phyloP scores from a whole-genome alignment of 2,113 vertebrate genomes.

The Thunnus thynnus region DNA sequence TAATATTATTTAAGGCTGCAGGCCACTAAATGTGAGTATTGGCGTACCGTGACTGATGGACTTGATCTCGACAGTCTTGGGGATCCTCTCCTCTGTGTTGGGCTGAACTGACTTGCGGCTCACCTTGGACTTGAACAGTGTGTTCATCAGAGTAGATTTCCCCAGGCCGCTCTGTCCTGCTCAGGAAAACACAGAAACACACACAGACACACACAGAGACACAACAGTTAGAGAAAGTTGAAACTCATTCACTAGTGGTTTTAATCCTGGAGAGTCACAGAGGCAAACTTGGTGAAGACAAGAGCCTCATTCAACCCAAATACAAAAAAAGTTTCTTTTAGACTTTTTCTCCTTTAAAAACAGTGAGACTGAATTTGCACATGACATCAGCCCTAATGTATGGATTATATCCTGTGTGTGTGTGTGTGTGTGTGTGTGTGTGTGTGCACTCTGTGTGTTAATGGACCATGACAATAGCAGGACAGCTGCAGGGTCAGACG shows the following conservation, averaged over 20 bases:
- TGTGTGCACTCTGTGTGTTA: background rate
- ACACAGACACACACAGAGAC: background rate
- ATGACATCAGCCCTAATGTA: constrained; percentile 19
- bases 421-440: background rate
- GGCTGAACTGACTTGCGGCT: constrained; percentile 94
- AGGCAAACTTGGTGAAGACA: constrained; percentile 1
- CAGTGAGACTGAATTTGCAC: background rate
- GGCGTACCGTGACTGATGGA: constrained; percentile 93
- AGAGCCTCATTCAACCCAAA: background rate
- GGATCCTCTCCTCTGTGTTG: constrained; percentile 91
- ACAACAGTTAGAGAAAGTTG: constrained; percentile 9
- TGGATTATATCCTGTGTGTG: background rate
- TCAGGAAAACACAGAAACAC: constrained; percentile 17
- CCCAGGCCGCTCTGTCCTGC: constrained; percentile 97
- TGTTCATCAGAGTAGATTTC: constrained; percentile 99
- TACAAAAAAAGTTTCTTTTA: background rate
- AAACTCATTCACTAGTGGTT: background rate
- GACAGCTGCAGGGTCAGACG: constrained; percentile 61
- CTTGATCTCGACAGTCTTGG: constrained; percentile 98
- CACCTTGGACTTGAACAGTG: constrained; percentile 98
- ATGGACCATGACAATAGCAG: constrained; percentile 20
- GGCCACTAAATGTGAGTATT: constrained; percentile 4
- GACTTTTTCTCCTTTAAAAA: background rate
- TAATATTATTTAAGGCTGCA: background rate
- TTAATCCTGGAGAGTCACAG: background rate